phyloP scores from a whole-genome alignment of 2,113 vertebrate species.

The Perca fluviatilis region DNA sequence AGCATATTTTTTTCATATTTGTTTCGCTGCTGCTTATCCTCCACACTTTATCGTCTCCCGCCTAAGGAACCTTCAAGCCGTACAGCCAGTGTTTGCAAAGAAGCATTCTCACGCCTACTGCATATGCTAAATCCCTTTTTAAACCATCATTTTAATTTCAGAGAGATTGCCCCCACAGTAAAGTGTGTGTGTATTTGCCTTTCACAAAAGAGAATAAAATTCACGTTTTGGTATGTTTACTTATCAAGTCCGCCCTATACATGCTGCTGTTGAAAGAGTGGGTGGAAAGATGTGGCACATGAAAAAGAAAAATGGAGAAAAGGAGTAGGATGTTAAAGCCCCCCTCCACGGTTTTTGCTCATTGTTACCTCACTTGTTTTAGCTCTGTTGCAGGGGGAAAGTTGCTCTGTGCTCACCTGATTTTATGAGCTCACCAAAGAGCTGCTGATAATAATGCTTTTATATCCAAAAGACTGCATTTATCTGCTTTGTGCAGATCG shows the following conservation, averaged over 20 bases:
- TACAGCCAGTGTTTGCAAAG: neutral
- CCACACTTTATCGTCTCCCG: too few relatives aligned
- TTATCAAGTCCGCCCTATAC: neutral
- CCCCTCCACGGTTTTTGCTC: neutral
- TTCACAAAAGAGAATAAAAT: neutral
- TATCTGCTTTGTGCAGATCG: neutral
- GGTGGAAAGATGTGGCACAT: accelerated
- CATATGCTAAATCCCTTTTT: neutral
- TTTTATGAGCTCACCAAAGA: neutral
- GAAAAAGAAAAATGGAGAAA: neutral
- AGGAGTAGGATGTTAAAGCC: neutral
- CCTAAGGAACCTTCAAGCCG: neutral
- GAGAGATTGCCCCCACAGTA: neutral
- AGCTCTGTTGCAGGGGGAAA: too few relatives aligned
- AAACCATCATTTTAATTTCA: neutral
- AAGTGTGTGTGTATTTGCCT: neutral
- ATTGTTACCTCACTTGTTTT: neutral
- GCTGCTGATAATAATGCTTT: neutral
- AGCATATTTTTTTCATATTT: neutral
- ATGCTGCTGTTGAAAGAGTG: neutral
- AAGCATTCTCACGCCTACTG: neutral
- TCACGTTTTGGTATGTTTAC: neutral
- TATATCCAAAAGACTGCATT: neutral
- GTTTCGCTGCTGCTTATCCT: neutral
- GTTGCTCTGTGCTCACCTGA: too few relatives aligned